A percentile compares a stretch with the other conserved stretches of the same genome.
These are phyloP conservation scores for Eumaeus atala DNA, from an alignment of 1,140 invertebrate species.

Conservation along the genomic window DNA sequence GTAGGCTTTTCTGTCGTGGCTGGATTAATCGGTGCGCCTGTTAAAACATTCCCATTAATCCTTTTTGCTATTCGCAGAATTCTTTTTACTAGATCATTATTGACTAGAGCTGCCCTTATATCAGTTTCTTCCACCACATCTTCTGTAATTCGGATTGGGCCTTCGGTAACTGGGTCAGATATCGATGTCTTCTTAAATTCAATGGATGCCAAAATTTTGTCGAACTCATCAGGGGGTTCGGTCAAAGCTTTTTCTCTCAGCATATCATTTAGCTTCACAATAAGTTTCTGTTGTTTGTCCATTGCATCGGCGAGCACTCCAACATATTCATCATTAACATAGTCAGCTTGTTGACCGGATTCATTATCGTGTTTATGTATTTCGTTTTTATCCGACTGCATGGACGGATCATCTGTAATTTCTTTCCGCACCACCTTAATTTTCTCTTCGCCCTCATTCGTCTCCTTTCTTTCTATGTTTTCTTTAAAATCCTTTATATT, in stretches of 20 bases:
- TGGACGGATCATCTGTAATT: too few species aligned
- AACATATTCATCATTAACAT: too few species aligned
- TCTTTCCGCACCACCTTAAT: too few species aligned
- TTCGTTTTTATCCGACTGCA: too few species aligned
- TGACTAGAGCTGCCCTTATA: constrained; percentile 31
- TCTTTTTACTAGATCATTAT: constrained; percentile 38
- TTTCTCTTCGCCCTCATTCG: too few species aligned
- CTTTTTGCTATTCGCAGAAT: constrained; percentile 37
- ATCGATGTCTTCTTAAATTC: constrained; percentile 18
- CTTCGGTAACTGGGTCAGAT: constrained; percentile 2
- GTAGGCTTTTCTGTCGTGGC: too few species aligned
- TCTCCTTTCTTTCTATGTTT: too few species aligned
- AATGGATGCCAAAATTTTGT: constrained; percentile 25
- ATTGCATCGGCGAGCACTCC: constrained; percentile 12
- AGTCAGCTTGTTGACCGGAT: too few species aligned
- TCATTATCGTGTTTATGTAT: too few species aligned
- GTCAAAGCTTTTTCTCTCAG: background rate
- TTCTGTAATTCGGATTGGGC: constrained; percentile 12
- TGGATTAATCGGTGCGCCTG: too few species aligned
- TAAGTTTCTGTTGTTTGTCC: constrained; percentile 25
- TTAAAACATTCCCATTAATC: constrained; percentile 26
- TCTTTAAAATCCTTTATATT: background rate
- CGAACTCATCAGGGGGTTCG: constrained; percentile 14
- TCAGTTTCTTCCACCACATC: constrained; percentile 35
- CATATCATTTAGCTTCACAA: constrained; percentile 4